Conservation (phyloP, 1,140 invertebrate species). For the Heliconius eleuchia region DNA sequence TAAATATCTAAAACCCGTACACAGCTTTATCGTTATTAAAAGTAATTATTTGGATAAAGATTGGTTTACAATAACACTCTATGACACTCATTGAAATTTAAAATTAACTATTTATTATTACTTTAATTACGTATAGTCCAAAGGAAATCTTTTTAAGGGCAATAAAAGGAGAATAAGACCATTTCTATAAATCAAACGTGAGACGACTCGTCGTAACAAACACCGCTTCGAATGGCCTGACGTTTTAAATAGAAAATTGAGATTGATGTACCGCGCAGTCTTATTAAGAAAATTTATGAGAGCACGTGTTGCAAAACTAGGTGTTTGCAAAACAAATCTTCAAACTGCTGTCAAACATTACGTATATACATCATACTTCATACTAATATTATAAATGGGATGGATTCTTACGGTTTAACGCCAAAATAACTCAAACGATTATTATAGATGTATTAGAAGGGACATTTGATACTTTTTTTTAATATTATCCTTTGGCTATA, state of each 20-base stretch:
- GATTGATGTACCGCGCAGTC: conserved; percentile 14
- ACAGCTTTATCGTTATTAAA: too few relatives aligned
- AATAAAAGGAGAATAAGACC: background rate
- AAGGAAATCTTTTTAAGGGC: background rate
- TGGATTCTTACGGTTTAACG: too few relatives aligned
- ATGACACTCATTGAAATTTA: too few relatives aligned
- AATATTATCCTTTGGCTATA: too few relatives aligned
- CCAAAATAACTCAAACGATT: background rate
- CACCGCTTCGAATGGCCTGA: conserved; percentile 19
- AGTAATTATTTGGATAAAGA: too few relatives aligned
- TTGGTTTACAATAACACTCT: too few relatives aligned
- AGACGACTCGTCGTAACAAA: conserved; percentile 10
- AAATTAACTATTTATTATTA: too few relatives aligned
- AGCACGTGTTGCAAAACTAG: background rate
- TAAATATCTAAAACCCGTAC: too few relatives aligned
- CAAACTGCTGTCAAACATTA: conserved; percentile 6
- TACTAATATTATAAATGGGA: too few relatives aligned
- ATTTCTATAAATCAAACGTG: background rate
- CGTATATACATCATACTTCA: background rate
- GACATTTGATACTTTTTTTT: too few relatives aligned
- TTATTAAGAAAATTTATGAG: conserved; percentile 6
- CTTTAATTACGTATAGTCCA: background rate
- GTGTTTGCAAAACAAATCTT: conserved; percentile 4
- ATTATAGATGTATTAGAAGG: background rate
- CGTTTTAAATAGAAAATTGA: conserved; percentile 23